Base-by-base conservation (phyloP, 2,113 vertebrate genomes). In the Pygoscelis adeliae region DNA sequence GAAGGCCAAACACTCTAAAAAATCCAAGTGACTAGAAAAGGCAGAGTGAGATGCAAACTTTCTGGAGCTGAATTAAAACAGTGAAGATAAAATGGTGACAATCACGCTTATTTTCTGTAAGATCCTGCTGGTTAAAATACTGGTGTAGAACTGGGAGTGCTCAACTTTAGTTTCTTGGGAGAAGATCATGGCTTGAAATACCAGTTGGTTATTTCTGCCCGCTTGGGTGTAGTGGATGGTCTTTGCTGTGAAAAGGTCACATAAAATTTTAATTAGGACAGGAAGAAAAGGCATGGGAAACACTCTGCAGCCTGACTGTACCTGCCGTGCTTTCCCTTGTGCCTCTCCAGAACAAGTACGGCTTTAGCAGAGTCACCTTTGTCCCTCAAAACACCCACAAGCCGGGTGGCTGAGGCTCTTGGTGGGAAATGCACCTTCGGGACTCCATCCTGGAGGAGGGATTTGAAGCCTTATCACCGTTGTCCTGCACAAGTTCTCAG, bases 261-360 rank as follows among this genome's bases (percentile, higher is more conserved):
- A 53, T 66, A 12, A 50, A 77, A 72, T 72, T 88, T 94, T 90
- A 86, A 79, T 71, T 47, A 63, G 26, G 56, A 50, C 5, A 38
- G n/a, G 87, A 50, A 59, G 46, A 44, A 56, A 77, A 77, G 44
- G 13, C 38, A 5, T 7, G 34, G 44, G 29, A 42, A 83, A 3
- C 22, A 0, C 25, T 6, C 15, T 47, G 9, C 38, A 89, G 36
- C 15, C 55, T 78, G 42, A 7, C 25, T 5, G 47, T 49, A 8
- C 8, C 29, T 56, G 50, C 59, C 0, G 1, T 3, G 8, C 47
- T 72, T 5, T 34, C 30, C 27, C 53, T 14, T 2, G 18, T 50
- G 53, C 38, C 30, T 11, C 18, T 63, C 3, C 0, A 7, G 70
- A 32, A 5, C 26, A 13, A 16, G 10, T 0, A 13, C 0, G 1